Evolutionary conservation across 2,113 vertebrate genomes (phyloP), one percentile per base, ranked within the genome.

Genomic region (Nothobranchius furzeri): DNA sequence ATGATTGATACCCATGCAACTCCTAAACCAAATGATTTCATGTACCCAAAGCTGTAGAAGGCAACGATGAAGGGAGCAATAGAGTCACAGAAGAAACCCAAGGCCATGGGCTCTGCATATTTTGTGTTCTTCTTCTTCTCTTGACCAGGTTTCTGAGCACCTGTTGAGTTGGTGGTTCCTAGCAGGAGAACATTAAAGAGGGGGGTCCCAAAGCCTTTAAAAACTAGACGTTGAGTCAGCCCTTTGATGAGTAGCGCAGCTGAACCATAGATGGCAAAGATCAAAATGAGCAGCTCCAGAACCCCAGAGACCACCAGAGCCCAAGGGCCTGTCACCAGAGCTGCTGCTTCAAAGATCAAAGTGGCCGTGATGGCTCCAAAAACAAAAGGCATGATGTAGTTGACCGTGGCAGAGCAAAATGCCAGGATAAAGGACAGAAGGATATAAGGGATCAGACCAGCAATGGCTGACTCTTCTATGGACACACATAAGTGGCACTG

Each of bases 51-150:
- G 82, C 91, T 90, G 62, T 96, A 96, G 80, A 96, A 96, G 24
- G 93, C 86, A 51, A 96, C 93, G 17, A 96, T 84, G 20, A 96
- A 95, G 0, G 95, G 35, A 7, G 94, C 89, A 52, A 96, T 43
- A 0, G 93, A 92, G 54, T 95, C 92, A 0, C 94, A 95, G 85
- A 96, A 91, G 79, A 94, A 94, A 50, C 94, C 93, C 30, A 96
- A 85, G 0, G 95, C 95, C 94, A 95, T 95, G 0, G 95, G 95
- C 83, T 97, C 95, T 0, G 95, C 95, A 2, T 96, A 96, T 74
- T 96, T 97, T 0, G 95, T 96, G 64, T 96, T 96, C 88, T 95
- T 96, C 60, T 95, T 95, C 75, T 95, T 95, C 49, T 96, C 95
- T 56, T 95, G 92, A 43, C 93, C 93, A 4, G 87, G 66, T 45